phyloP scores from a whole-genome alignment of 1,140 invertebrate genomes.

The Aporrectodea caliginosa region DNA sequence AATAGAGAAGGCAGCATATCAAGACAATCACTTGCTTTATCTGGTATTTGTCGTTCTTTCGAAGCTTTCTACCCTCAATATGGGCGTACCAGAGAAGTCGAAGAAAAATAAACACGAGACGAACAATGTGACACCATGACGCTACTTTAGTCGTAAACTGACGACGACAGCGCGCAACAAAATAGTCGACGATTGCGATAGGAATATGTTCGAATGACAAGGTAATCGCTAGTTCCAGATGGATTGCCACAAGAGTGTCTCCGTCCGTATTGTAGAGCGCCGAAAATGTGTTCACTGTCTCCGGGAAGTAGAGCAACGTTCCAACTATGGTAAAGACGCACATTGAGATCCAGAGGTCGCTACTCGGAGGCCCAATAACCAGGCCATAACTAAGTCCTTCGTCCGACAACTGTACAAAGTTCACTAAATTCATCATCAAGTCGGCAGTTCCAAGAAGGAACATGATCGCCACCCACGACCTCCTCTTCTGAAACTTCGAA shows the following conservation, averaged over 20 bases:
- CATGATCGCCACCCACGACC: slow-evolving; percentile 28
- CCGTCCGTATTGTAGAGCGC: slow-evolving; percentile 14
- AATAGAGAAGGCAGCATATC: slow-evolving; percentile 20
- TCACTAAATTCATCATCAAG: slow-evolving; percentile 37
- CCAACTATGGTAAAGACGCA: slow-evolving; percentile 23
- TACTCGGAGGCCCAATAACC: slow-evolving; percentile 26
- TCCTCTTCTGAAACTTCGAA: slow-evolving; percentile 10
- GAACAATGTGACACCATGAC: slow-evolving; percentile 12
- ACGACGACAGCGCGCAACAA: slow-evolving; percentile 14
- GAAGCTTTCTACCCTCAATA: slow-evolving; percentile 29
- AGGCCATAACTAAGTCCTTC: slow-evolving; percentile 15
- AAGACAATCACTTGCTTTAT: slow-evolving; percentile 16
- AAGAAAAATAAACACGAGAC: slow-evolving; percentile 23
- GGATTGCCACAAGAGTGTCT: slow-evolving; percentile 13
- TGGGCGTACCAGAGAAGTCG: slow-evolving; percentile 31
- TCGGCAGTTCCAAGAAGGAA: slow-evolving; percentile 23
- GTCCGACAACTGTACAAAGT: slow-evolving; percentile 13
- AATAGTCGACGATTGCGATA: slow-evolving; percentile 26
- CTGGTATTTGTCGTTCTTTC: slow-evolving; percentile 17
- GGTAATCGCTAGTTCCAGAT: slow-evolving; percentile 22
- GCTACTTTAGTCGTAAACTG: slow-evolving; percentile 23
- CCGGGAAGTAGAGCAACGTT: slow-evolving; percentile 21
- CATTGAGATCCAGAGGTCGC: slow-evolving; percentile 12
- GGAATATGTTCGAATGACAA: slow-evolving; percentile 29
- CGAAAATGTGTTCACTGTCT: slow-evolving; percentile 24